phyloP scores from a whole-genome alignment of 2,113 vertebrate genomes.

The Carassius carassius region DNA sequence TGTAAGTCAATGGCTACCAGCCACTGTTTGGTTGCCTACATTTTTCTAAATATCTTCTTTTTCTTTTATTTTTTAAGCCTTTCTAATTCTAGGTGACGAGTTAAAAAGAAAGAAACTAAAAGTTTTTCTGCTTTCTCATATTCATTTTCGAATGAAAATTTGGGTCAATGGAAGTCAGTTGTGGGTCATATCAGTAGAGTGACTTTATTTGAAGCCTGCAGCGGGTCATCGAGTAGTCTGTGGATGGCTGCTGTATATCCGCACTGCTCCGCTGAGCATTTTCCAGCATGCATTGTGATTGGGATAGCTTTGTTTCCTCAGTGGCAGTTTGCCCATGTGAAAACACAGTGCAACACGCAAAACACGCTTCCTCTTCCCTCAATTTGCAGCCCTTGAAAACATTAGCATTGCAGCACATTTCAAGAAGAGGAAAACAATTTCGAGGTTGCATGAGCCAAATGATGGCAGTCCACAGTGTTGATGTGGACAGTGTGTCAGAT shows the following conservation, averaged over 20 bases:
- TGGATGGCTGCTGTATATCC: slow-evolving; percentile 12
- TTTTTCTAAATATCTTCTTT: too few species aligned
- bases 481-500: not conserved
- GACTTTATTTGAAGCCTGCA: slow-evolving; percentile 19
- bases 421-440: slow-evolving; percentile 43
- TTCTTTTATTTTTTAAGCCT: too few species aligned
- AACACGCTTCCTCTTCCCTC: slow-evolving; percentile 53
- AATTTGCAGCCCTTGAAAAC: slow-evolving; percentile 49
- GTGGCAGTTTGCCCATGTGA: slow-evolving; percentile 55
- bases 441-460: slow-evolving; percentile 47
- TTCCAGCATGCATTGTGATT: slow-evolving; percentile 25
- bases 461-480: slow-evolving; percentile 17
- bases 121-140: not conserved
- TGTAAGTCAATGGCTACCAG: too few species aligned
- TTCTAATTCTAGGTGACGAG: not conserved
- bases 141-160: not conserved
- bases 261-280: not conserved
- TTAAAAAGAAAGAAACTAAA: not conserved
- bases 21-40: too few species aligned
- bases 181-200: not conserved
- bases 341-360: slow-evolving; percentile 46
- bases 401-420: slow-evolving; percentile 52
- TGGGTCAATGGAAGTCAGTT: slow-evolving; percentile 32
- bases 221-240: not conserved
- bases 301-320: slow-evolving; percentile 44